Percentiles rank a stretch among this genome's conserved stretches.
Conservation (phyloP, 2,113 vertebrate genomes). For the Epinephelus moara region DNA sequence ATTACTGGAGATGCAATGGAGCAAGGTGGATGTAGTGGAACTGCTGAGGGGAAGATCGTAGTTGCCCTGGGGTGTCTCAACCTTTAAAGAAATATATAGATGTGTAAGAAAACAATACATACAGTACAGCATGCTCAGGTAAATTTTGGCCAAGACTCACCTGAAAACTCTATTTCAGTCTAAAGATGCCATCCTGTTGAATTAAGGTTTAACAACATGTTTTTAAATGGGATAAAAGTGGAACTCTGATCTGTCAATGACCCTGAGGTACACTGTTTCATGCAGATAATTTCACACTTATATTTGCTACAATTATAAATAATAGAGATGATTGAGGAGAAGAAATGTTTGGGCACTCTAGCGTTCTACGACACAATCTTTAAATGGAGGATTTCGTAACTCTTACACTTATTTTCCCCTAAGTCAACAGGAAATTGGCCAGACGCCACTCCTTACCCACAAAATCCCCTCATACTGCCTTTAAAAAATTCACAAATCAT, state of each 20-base stretch:
- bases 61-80: background rate
- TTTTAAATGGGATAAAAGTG: background rate
- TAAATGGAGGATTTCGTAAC: background rate
- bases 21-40: conserved; percentile 1
- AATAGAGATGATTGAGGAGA: background rate
- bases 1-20: conserved; percentile 3
- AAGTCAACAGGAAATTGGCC: conserved; percentile 18
- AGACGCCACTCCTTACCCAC: background rate
- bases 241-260: background rate
- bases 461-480: background rate
- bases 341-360: background rate
- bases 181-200: background rate
- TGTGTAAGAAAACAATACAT: background rate
- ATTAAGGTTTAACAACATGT: background rate
- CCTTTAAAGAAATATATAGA: background rate
- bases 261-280: background rate
- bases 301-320: background rate
- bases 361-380: background rate
- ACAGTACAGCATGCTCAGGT: background rate
- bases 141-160: background rate
- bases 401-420: background rate
- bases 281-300: background rate
- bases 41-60: background rate
- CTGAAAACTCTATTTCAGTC: background rate
- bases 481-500: conserved; percentile 39